Conservation (phyloP, 2,888 invertebrate genomes). For the Byasa hedistus region DNA sequence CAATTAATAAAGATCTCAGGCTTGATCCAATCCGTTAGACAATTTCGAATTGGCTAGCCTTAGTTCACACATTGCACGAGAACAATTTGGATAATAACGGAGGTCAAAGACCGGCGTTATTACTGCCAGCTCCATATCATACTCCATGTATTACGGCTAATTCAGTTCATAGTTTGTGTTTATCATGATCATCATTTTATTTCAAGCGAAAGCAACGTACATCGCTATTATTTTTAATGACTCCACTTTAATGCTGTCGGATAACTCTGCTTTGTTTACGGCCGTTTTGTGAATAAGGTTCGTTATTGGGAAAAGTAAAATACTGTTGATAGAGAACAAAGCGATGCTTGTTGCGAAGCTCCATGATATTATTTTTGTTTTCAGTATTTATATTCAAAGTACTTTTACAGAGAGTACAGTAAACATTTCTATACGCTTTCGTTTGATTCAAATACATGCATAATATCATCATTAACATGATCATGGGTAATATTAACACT, state of each 20-base stretch:
- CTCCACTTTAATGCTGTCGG: slow-evolving; percentile 40
- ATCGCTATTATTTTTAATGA: slow-evolving; percentile 57
- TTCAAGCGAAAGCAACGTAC: slow-evolving; percentile 53
- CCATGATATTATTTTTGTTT: slow-evolving; percentile 39
- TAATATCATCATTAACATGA: too few species aligned
- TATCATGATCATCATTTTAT: slow-evolving; percentile 59
- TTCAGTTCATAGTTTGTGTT: slow-evolving; percentile 55
- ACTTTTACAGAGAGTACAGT: too few species aligned
- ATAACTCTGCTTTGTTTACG: slow-evolving; percentile 24
- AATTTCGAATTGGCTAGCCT: slow-evolving; percentile 9
- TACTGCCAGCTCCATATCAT: slow-evolving; percentile 46
- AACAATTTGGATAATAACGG: slow-evolving; percentile 50
- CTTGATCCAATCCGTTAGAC: neutral
- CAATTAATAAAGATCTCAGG: neutral
- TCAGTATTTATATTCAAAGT: neutral
- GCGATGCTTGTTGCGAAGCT: slow-evolving; percentile 44
- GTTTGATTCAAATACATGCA: too few species aligned
- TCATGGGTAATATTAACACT: too few species aligned
- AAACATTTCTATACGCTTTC: too few species aligned
- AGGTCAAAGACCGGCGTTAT: slow-evolving; percentile 45
- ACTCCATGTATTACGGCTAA: slow-evolving; percentile 46
- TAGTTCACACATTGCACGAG: slow-evolving; percentile 32
- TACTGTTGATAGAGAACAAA: slow-evolving; percentile 32
- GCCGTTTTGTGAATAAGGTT: slow-evolving; percentile 26
- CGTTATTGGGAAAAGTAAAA: slow-evolving; percentile 21